Percentiles rank a stretch among this genome's conserved stretches.
Conservation (phyloP, 2,113 vertebrate genomes). For the Athene cunicularia region DNA sequence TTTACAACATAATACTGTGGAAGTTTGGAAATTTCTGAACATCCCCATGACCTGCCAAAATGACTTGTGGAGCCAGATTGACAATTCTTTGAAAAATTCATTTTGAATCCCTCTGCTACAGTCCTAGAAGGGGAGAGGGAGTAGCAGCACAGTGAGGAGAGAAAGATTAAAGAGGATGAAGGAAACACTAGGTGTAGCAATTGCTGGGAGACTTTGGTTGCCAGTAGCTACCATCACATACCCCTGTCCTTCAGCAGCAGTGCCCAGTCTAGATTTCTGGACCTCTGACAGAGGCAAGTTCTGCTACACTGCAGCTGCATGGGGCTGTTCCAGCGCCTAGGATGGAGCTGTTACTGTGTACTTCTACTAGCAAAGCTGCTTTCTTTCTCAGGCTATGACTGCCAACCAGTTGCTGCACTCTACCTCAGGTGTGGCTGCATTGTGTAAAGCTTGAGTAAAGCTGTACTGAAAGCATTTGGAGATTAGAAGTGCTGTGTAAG, state of each 20-base stretch:
- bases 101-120: background rate
- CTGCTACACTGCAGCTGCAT: rapidly evolving
- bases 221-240: background rate
- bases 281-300: background rate
- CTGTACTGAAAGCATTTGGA: background rate
- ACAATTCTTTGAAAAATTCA: background rate
- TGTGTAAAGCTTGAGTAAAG: background rate
- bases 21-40: background rate
- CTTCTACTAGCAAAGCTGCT: background rate
- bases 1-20: background rate
- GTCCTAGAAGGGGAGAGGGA: background rate
- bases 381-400: background rate
- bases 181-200: background rate
- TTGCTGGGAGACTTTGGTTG: background rate
- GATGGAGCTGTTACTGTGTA: background rate
- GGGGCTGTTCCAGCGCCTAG: background rate
- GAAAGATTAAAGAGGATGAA: background rate
- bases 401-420: background rate
- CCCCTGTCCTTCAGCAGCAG: background rate
- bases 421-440: background rate
- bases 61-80: background rate
- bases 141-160: background rate
- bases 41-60: background rate
- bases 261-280: background rate
- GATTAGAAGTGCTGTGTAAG: background rate